Conservation (phyloP, 2,797 vertebrate genomes). For the Pteropus rufus region DNA sequence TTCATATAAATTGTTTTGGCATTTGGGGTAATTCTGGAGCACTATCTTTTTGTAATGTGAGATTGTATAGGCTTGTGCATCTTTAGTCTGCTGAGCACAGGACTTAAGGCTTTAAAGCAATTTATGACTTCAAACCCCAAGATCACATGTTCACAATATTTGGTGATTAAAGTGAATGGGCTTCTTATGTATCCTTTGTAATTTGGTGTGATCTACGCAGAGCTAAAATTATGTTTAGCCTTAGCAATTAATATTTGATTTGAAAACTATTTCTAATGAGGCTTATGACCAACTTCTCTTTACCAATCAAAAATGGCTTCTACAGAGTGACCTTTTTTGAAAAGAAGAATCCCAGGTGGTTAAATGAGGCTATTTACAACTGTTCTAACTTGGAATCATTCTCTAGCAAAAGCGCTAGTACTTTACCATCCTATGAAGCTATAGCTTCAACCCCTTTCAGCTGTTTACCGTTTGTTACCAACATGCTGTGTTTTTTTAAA, state of each 20-base stretch:
- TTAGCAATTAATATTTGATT: constrained; percentile 41
- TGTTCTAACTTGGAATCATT: constrained; percentile 37
- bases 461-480: constrained; percentile 67
- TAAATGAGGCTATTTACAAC: constrained; percentile 47
- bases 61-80: not conserved
- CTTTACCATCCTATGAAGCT: constrained; percentile 32
- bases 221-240: constrained; percentile 28
- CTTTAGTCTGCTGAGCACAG: not conserved
- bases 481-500: constrained; percentile 70
- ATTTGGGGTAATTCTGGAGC: not conserved
- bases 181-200: not conserved
- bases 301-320: not conserved
- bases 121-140: not conserved
- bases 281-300: not conserved
- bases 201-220: not conserved
- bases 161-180: not conserved
- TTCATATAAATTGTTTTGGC: not conserved
- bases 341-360: constrained; percentile 24
- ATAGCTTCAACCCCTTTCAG: constrained; percentile 56
- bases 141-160: not conserved
- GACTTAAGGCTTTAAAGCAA: not conserved
- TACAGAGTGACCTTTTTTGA: constrained; percentile 32
- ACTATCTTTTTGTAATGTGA: not conserved
- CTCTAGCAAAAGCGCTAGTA: constrained; percentile 23
- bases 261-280: constrained; percentile 4